Percentiles rank a stretch among this genome's conserved stretches.
These are phyloP conservation scores for Maniola hyperantus DNA, from an alignment of 2,888 invertebrate genomes.

Conservation along the genomic window DNA sequence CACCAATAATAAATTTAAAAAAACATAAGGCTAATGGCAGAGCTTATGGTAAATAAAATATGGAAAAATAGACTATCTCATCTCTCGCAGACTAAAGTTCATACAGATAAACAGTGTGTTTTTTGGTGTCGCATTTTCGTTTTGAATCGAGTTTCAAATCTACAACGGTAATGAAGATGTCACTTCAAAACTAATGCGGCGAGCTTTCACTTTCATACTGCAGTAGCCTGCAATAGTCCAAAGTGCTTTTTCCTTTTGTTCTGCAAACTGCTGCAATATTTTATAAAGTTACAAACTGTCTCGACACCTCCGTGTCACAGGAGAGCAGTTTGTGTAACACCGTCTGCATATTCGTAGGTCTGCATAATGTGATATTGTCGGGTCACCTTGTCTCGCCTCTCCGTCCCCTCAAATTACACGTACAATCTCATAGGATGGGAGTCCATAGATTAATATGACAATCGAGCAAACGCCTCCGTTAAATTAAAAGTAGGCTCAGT, in stretches of 20 bases:
- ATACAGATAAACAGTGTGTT: no score
- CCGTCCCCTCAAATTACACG: neutral
- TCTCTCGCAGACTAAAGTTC: no score
- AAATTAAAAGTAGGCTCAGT: no score
- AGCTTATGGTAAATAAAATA: no score
- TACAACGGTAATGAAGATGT: no score
- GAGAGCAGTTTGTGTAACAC: conserved; percentile 25
- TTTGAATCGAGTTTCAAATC: no score
- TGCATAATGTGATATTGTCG: neutral
- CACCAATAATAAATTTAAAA: no score
- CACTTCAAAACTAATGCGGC: neutral
- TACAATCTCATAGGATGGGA: neutral
- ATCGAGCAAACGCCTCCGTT: no score
- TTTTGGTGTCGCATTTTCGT: no score
- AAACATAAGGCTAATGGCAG: no score
- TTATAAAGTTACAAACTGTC: conserved; percentile 20
- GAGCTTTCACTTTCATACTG: neutral
- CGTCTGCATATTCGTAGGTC: conserved; percentile 15
- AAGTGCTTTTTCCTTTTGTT: conserved; percentile 1
- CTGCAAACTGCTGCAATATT: neutral
- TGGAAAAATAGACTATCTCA: no score
- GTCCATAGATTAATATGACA: no score
- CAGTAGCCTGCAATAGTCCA: neutral
- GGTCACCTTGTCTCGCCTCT: conserved; percentile 10
- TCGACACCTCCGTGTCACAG: conserved; percentile 19